Evolutionary conservation across 2,113 vertebrate genomes (phyloP).

Genomic region (Lampris megalopsis): DNA sequence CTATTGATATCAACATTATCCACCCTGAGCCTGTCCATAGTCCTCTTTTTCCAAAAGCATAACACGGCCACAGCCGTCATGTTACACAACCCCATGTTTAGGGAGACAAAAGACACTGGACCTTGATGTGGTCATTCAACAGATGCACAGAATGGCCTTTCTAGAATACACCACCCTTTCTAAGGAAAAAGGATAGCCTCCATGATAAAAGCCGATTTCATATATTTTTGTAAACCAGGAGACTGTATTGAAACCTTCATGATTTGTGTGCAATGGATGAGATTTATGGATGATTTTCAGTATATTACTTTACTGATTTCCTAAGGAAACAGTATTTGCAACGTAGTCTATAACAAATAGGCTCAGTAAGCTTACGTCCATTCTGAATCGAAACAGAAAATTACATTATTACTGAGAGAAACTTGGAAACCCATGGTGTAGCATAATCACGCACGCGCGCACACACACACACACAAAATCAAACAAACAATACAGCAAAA

Average conservation of each 20-base stretch:
- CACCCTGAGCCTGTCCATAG: constrained; percentile 3
- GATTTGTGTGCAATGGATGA: constrained; percentile 17
- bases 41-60: constrained; percentile 19
- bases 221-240: background rate
- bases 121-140: constrained; percentile 23
- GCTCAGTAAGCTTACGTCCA: background rate
- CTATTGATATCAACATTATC: background rate
- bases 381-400: background rate
- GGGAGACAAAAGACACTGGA: constrained; percentile 50
- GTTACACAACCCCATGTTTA: constrained; percentile 63
- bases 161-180: background rate
- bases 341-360: constrained; percentile 59
- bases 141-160: constrained; percentile 26
- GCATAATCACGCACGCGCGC: background rate
- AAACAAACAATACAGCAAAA: background rate
- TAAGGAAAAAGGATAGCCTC: background rate
- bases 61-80: constrained; percentile 32
- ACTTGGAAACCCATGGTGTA: constrained; percentile 8
- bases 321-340: constrained; percentile 22
- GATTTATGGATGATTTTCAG: constrained; percentile 1
- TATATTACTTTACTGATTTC: constrained; percentile 38
- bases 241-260: constrained; percentile 10
- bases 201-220: background rate
- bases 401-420: background rate
- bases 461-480: background rate